These are phyloP conservation scores for Dolichallabes microphthalmus DNA, from an alignment of 2,113 vertebrate species.

Conservation along the genomic window DNA sequence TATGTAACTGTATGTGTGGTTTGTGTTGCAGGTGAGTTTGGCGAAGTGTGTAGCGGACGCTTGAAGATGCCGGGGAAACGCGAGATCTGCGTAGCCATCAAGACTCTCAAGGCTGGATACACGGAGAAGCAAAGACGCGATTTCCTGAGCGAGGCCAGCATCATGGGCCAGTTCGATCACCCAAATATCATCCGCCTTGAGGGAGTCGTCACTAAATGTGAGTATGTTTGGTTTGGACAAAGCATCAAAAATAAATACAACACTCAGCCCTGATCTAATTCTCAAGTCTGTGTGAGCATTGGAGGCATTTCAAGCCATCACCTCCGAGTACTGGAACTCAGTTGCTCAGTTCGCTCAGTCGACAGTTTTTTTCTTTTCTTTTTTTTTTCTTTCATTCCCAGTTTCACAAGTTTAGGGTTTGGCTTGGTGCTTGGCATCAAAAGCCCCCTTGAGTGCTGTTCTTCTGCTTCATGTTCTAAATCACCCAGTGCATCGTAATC, in stretches of 20 bases:
- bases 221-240: slow-evolving; percentile 43
- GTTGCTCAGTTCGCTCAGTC: not conserved
- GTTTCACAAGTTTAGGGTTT: slow-evolving; percentile 11
- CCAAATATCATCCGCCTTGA: slow-evolving; percentile 77
- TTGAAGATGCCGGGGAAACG: slow-evolving; percentile 72
- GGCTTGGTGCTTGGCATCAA: not conserved
- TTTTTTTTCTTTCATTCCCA: not conserved
- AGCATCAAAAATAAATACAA: too few relatives aligned
- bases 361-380: not conserved
- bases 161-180: slow-evolving; percentile 78
- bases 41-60: slow-evolving; percentile 74
- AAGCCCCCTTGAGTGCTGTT: slow-evolving; percentile 19
- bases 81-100: slow-evolving; percentile 76
- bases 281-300: not conserved
- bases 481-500: slow-evolving; percentile 31
- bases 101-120: slow-evolving; percentile 74
- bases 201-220: slow-evolving; percentile 75
- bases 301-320: not conserved
- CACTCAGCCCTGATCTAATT: not conserved
- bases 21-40: slow-evolving; percentile 67
- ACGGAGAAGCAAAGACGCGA: slow-evolving; percentile 75
- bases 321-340: not conserved
- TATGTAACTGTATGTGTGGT: slow-evolving; percentile 1
- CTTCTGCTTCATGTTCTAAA: not conserved
- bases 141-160: slow-evolving; percentile 75